Evolutionary conservation across 1,140 invertebrate genomes (phyloP), one percentile per base, ranked within the genome.

Genomic region (Drosophila ogumai): DNA sequence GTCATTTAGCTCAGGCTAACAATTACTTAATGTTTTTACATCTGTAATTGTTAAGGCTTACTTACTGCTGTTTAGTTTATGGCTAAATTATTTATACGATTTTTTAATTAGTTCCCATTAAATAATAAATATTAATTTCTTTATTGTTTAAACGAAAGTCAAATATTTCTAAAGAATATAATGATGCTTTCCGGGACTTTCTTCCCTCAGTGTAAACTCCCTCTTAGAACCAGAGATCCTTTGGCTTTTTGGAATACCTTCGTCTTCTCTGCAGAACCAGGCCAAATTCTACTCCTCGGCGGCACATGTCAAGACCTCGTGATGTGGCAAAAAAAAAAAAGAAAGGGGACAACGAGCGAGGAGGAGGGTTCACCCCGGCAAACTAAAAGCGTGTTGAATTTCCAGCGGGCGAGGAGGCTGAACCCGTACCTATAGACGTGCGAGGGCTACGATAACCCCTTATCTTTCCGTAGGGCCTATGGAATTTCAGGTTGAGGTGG

Each of bases 391-490:
- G 75, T 59, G 71, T 76, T 59, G 52, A 66, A 58, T 77, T 59
- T 63, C 61, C 50, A 34, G 52, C 75, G 40, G 57, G n/a, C 63
- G 71, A 80, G 54, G 63, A 80, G 57, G 63, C 78, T 64, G 71
- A 75, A 52, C 52, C 52, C 41, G 5, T 50, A 40, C 68, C 41
- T 44, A 28, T n/a, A 46, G 22, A 41, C n/a, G 6, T 19, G 38
- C 19, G 34, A 43, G 32, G 54, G 52, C 43, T 32, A 17, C 73
- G 81, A 85, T 86, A 85, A 81, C 84, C 82, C 65, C 82, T 85
- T 85, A 85, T 85, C 81, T 85, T 6, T 55, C 17, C 17, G 10
- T 47, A 67, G 67, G 55, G 73, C 43, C 75, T 63, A 43, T 63
- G 82, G 82, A 85, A 85, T 85, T 60, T 55, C 22, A 12, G 52